These are phyloP conservation scores for Nannoperca australis DNA, from an alignment of 2,797 vertebrate genomes.

Conservation along the genomic window DNA sequence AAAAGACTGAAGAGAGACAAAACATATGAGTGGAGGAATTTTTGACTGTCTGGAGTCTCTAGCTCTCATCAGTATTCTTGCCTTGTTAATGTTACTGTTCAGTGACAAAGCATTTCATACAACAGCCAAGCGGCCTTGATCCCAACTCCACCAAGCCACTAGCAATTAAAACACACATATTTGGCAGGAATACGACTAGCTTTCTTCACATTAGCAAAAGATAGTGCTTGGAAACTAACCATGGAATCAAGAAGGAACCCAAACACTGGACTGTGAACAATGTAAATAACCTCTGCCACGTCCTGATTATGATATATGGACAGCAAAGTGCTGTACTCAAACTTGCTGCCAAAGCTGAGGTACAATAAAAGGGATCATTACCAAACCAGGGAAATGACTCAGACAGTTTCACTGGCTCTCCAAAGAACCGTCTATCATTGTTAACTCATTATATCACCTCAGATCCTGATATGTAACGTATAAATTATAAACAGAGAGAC, in stretches of 20 bases:
- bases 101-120: slow-evolving; percentile 56
- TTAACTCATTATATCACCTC: slow-evolving; percentile 61
- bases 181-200: slow-evolving; percentile 44
- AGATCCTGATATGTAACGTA: slow-evolving; percentile 59
- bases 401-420: slow-evolving; percentile 54
- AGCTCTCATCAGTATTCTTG: slow-evolving; percentile 42
- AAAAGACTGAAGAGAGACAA: slow-evolving; percentile 50
- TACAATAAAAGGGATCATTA: slow-evolving; percentile 67
- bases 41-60: slow-evolving; percentile 26
- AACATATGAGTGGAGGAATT: slow-evolving; percentile 46
- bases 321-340: slow-evolving; percentile 59
- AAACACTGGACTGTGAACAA: slow-evolving; percentile 67
- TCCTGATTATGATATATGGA: slow-evolving; percentile 81
- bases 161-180: slow-evolving; percentile 55
- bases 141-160: slow-evolving; percentile 26
- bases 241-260: slow-evolving; percentile 59
- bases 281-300: slow-evolving; percentile 74
- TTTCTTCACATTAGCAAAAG: slow-evolving; percentile 53
- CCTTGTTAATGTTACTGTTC: slow-evolving; percentile 56
- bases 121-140: slow-evolving; percentile 38
- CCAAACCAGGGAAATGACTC: slow-evolving; percentile 67
- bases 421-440: slow-evolving; percentile 59
- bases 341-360: slow-evolving; percentile 64
- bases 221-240: slow-evolving; percentile 53
- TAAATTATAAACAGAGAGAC: slow-evolving; percentile 67